These are phyloP conservation scores for Morpho deidamia DNA, from an alignment of 2,888 invertebrate genomes.

Conservation along the genomic window DNA sequence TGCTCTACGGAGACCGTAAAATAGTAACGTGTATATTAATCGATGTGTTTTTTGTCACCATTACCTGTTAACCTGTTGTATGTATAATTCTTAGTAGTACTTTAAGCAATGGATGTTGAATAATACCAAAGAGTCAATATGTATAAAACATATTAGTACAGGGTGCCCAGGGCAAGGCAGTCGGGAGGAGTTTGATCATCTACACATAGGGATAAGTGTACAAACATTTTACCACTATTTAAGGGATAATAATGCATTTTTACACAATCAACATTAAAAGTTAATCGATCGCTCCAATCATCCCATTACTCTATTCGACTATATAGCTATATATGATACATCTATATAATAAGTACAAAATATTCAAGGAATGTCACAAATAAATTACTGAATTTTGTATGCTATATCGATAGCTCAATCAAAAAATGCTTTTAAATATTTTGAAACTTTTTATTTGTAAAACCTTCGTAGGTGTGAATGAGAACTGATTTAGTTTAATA, in stretches of 20 bases:
- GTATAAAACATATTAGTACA: conserved; percentile 38
- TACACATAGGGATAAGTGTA: conserved; percentile 42
- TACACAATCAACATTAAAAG: no score
- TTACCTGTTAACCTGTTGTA: background rate
- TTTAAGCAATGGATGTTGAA: conserved; percentile 34
- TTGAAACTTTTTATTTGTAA: no score
- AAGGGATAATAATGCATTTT: conserved; percentile 4
- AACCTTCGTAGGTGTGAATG: no score
- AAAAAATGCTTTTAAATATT: no score
- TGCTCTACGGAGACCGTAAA: conserved; percentile 56
- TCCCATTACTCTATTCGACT: no score
- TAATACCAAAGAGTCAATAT: conserved; percentile 26
- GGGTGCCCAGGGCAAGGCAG: conserved; percentile 61
- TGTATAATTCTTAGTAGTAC: conserved; percentile 3
- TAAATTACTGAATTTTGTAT: no score
- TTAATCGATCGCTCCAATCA: no score
- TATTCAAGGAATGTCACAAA: no score
- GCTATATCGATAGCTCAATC: no score
- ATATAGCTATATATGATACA: no score
- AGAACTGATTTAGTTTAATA: no score
- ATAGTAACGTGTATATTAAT: conserved; percentile 17
- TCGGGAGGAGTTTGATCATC: conserved; percentile 63
- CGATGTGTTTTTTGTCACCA: background rate
- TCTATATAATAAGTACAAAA: no score
- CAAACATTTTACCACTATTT: conserved; percentile 29